Conservation (phyloP, 2,888 invertebrate genomes). For the Pseudococcus viburni region DNA sequence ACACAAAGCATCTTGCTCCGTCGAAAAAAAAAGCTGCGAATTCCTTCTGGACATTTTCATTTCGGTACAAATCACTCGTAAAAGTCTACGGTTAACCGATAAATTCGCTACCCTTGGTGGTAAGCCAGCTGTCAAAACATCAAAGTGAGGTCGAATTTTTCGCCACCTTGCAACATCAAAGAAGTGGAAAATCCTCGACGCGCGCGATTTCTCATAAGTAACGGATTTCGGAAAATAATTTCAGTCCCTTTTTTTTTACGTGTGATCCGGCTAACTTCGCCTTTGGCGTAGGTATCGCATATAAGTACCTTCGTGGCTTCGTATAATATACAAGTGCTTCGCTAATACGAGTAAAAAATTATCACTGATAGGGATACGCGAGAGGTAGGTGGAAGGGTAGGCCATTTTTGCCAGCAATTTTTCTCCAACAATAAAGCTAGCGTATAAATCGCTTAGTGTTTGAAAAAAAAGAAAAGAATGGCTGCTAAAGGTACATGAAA, state of each 20-base stretch:
- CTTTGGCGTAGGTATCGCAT: neutral
- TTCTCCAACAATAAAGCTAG: neutral
- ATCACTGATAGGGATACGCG: neutral
- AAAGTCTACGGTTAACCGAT: conserved; percentile 3
- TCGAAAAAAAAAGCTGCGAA: neutral
- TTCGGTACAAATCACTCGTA: conserved; percentile 13
- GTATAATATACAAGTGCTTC: conserved; percentile 1
- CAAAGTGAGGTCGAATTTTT: conserved; percentile 1
- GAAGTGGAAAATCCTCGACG: neutral
- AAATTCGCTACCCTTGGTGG: conserved; percentile 1
- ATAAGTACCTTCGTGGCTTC: neutral
- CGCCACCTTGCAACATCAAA: conserved; percentile 32
- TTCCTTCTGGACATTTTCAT: conserved; percentile 20
- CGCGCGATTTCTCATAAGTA: neutral
- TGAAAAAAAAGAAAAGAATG: neutral
- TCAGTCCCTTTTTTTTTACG: neutral
- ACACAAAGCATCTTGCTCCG: neutral
- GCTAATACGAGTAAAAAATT: conserved; percentile 45
- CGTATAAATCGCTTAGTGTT: conserved; percentile 27
- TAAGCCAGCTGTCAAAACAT: conserved; percentile 40
- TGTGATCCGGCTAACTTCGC: neutral
- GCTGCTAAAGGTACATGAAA: neutral
- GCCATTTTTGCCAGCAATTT: neutral
- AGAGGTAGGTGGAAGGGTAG: neutral
- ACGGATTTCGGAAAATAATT: neutral